phyloP scores from a whole-genome alignment of 2,888 invertebrate species.

The Spodoptera littoralis region DNA sequence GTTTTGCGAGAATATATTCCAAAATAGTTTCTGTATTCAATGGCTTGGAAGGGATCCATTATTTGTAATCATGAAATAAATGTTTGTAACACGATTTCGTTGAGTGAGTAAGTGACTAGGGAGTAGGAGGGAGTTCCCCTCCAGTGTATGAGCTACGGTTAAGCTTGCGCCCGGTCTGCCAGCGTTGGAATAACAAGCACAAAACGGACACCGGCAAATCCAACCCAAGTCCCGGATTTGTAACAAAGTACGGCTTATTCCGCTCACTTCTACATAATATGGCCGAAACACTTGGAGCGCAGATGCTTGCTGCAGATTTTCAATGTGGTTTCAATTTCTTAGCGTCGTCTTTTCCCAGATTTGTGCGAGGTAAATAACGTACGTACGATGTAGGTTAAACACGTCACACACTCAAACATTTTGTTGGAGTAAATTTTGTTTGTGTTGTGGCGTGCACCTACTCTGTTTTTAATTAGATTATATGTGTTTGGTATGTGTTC shows the following conservation, averaged over 20 bases:
- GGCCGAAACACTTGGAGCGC: slow-evolving; percentile 73
- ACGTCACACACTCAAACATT: slow-evolving; percentile 36
- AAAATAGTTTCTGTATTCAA: slow-evolving; percentile 2
- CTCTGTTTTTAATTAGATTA: slow-evolving; percentile 41
- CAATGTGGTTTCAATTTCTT: slow-evolving; percentile 74
- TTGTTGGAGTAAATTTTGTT: slow-evolving; percentile 37
- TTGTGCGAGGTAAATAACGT: slow-evolving; percentile 52
- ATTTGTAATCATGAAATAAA: slow-evolving; percentile 20
- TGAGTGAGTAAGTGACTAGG: slow-evolving; percentile 37
- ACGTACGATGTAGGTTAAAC: slow-evolving; percentile 41
- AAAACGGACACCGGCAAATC: slow-evolving; percentile 83
- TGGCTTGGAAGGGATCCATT: slow-evolving; percentile 15
- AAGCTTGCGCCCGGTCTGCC: slow-evolving; percentile 68
- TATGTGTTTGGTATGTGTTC: slow-evolving; percentile 14
- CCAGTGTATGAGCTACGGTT: slow-evolving; percentile 63
- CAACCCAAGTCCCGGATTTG: slow-evolving; percentile 82
- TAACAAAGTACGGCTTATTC: slow-evolving; percentile 82
- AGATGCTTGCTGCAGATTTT: slow-evolving; percentile 76
- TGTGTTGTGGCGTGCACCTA: slow-evolving; percentile 22
- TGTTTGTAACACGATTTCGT: slow-evolving; percentile 46
- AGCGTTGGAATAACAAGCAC: slow-evolving; percentile 81
- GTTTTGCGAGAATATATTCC: slow-evolving; percentile 21
- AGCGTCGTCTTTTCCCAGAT: slow-evolving; percentile 57
- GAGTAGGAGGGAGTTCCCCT: slow-evolving; percentile 38
- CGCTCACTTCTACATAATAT: slow-evolving; percentile 79